These are phyloP conservation scores for Pithys albifrons DNA, from an alignment of 2,113 vertebrate genomes.

Conservation along the genomic window DNA sequence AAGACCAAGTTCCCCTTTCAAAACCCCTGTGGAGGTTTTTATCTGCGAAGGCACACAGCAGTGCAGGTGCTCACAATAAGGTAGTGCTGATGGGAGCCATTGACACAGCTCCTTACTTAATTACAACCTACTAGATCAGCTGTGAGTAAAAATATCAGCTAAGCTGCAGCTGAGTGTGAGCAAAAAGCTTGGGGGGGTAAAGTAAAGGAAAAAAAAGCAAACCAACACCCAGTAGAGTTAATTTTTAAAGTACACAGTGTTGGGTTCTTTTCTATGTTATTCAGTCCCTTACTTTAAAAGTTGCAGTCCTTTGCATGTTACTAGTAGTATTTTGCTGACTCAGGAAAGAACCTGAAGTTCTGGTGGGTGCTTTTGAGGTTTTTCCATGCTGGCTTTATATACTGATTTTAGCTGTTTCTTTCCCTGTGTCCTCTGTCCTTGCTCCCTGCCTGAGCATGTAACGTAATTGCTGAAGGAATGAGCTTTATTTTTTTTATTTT, in stretches of 20 bases:
- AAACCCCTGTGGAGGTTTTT: neutral
- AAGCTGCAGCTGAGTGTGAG: fast-evolving
- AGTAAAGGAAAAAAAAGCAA: fast-evolving
- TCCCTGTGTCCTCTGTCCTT: fast-evolving
- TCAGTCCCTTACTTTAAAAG: fast-evolving
- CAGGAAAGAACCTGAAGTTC: neutral
- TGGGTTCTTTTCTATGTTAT: fast-evolving
- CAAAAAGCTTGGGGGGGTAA: neutral
- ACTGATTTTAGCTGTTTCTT: neutral
- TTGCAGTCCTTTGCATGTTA: fast-evolving
- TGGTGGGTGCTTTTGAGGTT: neutral
- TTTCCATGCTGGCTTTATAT: fast-evolving
- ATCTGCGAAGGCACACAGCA: neutral
- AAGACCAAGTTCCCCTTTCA: fast-evolving
- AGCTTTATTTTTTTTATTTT: neutral
- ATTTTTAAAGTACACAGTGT: fast-evolving
- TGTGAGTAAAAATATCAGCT: neutral
- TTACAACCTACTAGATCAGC: neutral
- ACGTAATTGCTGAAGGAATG: neutral
- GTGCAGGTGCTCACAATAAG: constrained; percentile 9
- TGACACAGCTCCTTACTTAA: neutral
- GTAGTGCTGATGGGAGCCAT: neutral
- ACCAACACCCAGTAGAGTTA: fast-evolving
- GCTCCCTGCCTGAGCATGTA: neutral
- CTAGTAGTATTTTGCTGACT: neutral